phyloP scores from a whole-genome alignment of 2,113 vertebrate species.

The Erinaceus europaeus region DNA sequence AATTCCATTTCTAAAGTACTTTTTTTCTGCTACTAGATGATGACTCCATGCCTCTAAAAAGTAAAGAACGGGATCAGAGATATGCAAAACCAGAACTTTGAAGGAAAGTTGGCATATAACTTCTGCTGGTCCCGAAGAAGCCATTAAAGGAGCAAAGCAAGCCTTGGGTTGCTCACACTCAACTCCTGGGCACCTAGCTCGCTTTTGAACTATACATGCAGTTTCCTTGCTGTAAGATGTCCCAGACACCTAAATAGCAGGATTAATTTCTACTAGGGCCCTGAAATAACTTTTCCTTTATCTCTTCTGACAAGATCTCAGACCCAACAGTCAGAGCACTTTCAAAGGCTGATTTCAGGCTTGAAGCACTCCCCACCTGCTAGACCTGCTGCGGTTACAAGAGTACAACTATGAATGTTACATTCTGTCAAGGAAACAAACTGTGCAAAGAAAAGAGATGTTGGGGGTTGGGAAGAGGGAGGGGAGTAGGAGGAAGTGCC shows the following conservation, averaged over 20 bases:
- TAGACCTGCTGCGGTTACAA: constrained; percentile 61
- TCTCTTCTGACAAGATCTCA: constrained; percentile 68
- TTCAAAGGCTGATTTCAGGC: constrained; percentile 66
- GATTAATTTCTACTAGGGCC: constrained; percentile 62
- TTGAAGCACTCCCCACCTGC: constrained; percentile 67
- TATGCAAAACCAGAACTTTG: constrained; percentile 1
- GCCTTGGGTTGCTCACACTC: background rate
- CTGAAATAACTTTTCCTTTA: constrained; percentile 68
- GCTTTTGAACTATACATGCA: constrained; percentile 49
- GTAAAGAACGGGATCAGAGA: background rate
- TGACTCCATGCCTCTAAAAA: background rate
- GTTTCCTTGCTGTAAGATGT: constrained; percentile 25
- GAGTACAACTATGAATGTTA: constrained; percentile 63
- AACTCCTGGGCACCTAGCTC: background rate
- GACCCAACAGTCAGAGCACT: constrained; percentile 68
- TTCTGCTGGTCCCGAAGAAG: background rate
- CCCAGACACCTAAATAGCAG: constrained; percentile 16
- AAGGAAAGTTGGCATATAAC: background rate
- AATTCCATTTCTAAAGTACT: constrained; percentile 44
- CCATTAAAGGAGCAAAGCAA: background rate
- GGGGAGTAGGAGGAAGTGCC: constrained; percentile 74
- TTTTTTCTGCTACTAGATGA: constrained; percentile 22
- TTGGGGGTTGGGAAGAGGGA: constrained; percentile 32
- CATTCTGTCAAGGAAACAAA: constrained; percentile 73
- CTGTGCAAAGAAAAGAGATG: constrained; percentile 70